These are phyloP conservation scores for Telenomus remus DNA, from an alignment of 1,140 invertebrate species.

Conservation along the genomic window DNA sequence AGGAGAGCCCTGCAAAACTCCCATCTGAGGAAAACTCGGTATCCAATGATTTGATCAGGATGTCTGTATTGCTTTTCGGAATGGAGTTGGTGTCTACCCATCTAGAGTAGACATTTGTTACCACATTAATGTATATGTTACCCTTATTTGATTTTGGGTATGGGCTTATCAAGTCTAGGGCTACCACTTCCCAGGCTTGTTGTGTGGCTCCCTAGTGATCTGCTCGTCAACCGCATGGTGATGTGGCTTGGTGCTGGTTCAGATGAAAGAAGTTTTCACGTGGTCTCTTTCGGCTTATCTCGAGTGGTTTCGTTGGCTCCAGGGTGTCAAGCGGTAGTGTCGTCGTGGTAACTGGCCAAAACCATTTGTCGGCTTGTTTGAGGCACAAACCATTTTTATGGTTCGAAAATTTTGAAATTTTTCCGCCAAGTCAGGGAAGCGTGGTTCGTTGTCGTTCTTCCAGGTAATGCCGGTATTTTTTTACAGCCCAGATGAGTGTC, in stretches of 20 bases:
- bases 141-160: neutral
- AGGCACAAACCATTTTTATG: neutral
- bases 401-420: neutral
- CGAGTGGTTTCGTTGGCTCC: neutral
- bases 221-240: neutral
- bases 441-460: neutral
- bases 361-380: neutral
- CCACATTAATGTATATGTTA: neutral
- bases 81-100: neutral
- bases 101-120: neutral
- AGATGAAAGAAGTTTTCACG: neutral
- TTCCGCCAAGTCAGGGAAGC: neutral
- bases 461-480: neutral
- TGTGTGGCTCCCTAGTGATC: neutral
- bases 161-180: neutral
- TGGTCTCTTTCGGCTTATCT: neutral
- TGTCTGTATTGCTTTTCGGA: neutral
- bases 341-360: neutral
- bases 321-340: neutral
- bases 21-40: neutral
- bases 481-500: neutral
- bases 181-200: neutral
- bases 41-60: neutral
- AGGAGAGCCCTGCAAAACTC: neutral
- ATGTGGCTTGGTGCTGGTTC: neutral